Conservation (phyloP, 2,888 invertebrate species). For the Galeruca laticollis region DNA sequence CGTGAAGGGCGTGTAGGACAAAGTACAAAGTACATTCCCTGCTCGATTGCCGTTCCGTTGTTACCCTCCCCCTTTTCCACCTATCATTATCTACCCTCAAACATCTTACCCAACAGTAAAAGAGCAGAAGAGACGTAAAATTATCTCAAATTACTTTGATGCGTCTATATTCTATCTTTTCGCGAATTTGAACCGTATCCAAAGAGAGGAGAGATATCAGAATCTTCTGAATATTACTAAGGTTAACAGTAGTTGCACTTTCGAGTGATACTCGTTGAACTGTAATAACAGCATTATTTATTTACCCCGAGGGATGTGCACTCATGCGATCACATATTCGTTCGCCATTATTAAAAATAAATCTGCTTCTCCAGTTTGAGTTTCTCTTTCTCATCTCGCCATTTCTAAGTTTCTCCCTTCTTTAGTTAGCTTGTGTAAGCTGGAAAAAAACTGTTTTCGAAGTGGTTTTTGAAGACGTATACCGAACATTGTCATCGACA, state of each 20-base stretch:
- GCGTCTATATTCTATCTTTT: slow-evolving; percentile 42
- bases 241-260: slow-evolving; percentile 46
- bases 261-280: slow-evolving; percentile 60
- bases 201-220: slow-evolving; percentile 50
- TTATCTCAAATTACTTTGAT: slow-evolving; percentile 64
- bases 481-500: not conserved
- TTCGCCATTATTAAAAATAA: slow-evolving; percentile 66
- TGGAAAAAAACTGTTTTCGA: slow-evolving; percentile 15
- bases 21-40: slow-evolving; percentile 44
- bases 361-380: slow-evolving; percentile 56
- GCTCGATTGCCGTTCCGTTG: slow-evolving; percentile 45
- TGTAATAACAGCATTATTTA: slow-evolving; percentile 67
- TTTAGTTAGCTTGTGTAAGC: slow-evolving; percentile 7
- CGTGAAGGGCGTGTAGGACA: slow-evolving; percentile 49
- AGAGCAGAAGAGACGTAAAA: slow-evolving; percentile 63
- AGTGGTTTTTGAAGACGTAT: not conserved
- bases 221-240: slow-evolving; percentile 20
- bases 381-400: slow-evolving; percentile 18
- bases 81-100: slow-evolving; percentile 62
- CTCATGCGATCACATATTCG: slow-evolving; percentile 60
- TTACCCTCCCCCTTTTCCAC: slow-evolving; percentile 50
- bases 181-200: slow-evolving; percentile 44
- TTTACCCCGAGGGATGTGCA: slow-evolving; percentile 63
- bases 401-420: slow-evolving; percentile 13
- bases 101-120: slow-evolving; percentile 64